Evolutionary conservation across 1,140 invertebrate species (phyloP), one percentile per base, ranked within the genome.

Genomic region (Saccostrea echinata): DNA sequence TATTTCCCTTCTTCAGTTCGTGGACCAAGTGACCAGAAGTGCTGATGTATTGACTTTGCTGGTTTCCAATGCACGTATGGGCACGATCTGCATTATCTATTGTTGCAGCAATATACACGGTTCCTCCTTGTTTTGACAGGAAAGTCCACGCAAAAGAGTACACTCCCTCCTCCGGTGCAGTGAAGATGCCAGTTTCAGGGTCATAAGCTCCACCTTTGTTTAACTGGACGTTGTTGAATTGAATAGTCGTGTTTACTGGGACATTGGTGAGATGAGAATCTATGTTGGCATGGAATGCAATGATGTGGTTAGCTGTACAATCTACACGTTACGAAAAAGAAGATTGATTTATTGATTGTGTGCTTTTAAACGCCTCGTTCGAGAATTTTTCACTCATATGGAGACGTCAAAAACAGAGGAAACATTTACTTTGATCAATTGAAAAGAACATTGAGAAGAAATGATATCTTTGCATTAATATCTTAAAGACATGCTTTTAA

Each of bases 111-210:
- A 76, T 2, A 33, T 76, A 76, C 24, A 76, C 68, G 2, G 68
- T 76, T 3, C 68, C 30, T 12, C 68, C 68, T 16, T 27, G 9
- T 12, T 12, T 24, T 16, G 68, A 76, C 27, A 76, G 68, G 30
- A 33, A 33, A 30, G 6, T 3, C 68, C 68, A 76, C 11, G 68
- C 27, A 4, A 76, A 30, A 30, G 68, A 76, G 68, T 84, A 84
- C 11, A 57, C 53, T 21, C 43, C 43, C 43, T 43, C 43, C 4
- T 43, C 43, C 43, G 43, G 43, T 4, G 43, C 43, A 43, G 43
- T 84, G 30, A 84, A 84, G 21, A 84, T 33, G 2, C 84, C 84
- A 24, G 55, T 84, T 30, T 27, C n/a, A 4, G 84, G 55, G 53
- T 84, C 27, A 21, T 57, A 84, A 30, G 16, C 52, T 4, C 33